Conservation (phyloP, 2,113 vertebrate species). For the Peucedramus taeniatus region DNA sequence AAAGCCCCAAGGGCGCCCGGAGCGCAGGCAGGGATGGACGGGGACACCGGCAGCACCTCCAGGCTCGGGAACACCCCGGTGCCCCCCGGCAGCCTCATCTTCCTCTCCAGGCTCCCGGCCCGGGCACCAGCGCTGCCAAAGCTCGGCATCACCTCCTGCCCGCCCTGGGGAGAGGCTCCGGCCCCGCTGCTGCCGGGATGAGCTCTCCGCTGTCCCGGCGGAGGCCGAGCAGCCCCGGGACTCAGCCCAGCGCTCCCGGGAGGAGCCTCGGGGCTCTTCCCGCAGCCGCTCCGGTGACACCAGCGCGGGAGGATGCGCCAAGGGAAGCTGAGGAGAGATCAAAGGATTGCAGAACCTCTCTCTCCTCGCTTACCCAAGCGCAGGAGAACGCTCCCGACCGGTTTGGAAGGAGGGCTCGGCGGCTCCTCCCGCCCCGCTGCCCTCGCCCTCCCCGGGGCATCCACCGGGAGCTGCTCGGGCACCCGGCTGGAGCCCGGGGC, state of each 20-base stretch:
- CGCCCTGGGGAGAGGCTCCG: neutral
- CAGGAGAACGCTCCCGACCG: neutral
- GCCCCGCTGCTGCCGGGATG: accelerated
- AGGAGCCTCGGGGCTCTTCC: neutral
- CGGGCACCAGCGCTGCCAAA: neutral
- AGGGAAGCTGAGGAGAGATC: constrained; percentile 43
- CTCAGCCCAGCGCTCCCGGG: neutral
- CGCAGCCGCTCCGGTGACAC: neutral
- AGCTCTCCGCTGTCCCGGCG: neutral
- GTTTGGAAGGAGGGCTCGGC: neutral
- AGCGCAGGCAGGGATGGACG: accelerated
- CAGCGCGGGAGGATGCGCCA: constrained; percentile 47
- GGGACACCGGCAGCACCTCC: neutral
- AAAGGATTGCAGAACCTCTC: neutral
- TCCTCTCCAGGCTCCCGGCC: neutral
- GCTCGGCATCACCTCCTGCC: neutral
- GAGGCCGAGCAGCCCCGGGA: neutral
- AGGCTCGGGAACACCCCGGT: accelerated
- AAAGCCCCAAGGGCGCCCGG: neutral
- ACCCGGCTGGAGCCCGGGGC: neutral
- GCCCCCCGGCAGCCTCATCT: neutral
- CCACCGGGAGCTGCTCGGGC: neutral
- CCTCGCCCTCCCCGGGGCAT: neutral
- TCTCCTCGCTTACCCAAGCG: neutral
- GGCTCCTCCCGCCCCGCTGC: neutral